Evolutionary conservation across 2,797 vertebrate species (phyloP), one percentile per base, ranked within the genome.

Genomic region (Mus spretus): DNA sequence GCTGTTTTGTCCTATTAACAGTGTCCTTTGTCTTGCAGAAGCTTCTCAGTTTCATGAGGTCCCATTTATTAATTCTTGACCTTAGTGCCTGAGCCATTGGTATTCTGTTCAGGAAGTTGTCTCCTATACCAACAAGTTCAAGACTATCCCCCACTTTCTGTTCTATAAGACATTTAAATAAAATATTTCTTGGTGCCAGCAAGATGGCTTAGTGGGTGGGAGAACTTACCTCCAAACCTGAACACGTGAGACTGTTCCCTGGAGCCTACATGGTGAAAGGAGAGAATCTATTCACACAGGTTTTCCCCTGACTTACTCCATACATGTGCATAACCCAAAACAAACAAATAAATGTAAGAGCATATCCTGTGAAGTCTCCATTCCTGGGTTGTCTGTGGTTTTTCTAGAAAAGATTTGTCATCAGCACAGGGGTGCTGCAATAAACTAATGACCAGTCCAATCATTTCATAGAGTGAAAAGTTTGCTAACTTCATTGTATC

Each of bases 391-490:
- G 61, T 94, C 31, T 94, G 63, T 92, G 44, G 2, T 90, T 94
- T 96, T 81, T 90, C 19, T 53, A 5, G 40, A 28, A 80, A 37
- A 93, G 4, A 20, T 2, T 81, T 90, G 40, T 4, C 31, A 82
- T 94, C 74, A 78, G 47, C 61, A 92, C 15, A 65, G 4, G 12
- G 10, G 6, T 83, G 9, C 55, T 77, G 0, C 88, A 90, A 93
- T 89, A 94, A 95, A 93, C 37, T 85, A 93, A 93, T 72, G 37
- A 9, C 37, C 95, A 95, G 40, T 82, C 67, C 96, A 92, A 90
- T 94, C 15, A 55, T 81, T 95, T 91, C 19, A 50, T 82, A 88
- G 26, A 15, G 6, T 82, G 85, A 95, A 87, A 95, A 95, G 19
- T 88, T 83, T 92, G 31, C 22, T 91, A n/a, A 61, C 11, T 94